Base-by-base conservation (phyloP, 2,888 invertebrate species). In the Priocnemis perturbator region DNA sequence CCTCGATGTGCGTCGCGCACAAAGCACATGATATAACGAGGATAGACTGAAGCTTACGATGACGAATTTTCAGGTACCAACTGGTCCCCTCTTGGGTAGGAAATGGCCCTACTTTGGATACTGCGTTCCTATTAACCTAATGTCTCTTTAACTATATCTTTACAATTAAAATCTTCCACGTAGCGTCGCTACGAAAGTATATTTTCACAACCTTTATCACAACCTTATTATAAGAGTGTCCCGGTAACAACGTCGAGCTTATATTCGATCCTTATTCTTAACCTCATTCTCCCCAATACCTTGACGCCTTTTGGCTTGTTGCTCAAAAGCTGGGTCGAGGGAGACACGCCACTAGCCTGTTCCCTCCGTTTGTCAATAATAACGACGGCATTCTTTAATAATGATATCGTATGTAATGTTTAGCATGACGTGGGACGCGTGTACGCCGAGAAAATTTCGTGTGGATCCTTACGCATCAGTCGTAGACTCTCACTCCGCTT, bases 141-240 rank as follows among this genome's bases (percentile, higher is more conserved):
- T 57, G 68, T 69, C n/a, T n/a, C n/a, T 67, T 64, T 69, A 65
- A 47, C 69, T 63, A 44, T 67, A 70, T 80, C 73, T 69, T 80
- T 77, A 69, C 70, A 78, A 77, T 80, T 85, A 83, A 85, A 84
- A 84, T 85, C 80, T 84, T 80, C 85, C 81, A 74, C 86, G 82
- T 83, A 87, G 86, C 85, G 82, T 83, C 82, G 84, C 86, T 85
- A 87, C 84, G 85, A 86, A 44, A 37, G 20, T 20, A 81, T 81
- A 77, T 85, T 81, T 69, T 89, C 88, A 89, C 89, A 89, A 50
- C 50, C 50, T 11, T 37, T 50, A 50, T 50, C 50, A 50, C 50
- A 50, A 88, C 88, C 88, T 87, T 88, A 86, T 89, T 87, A 85
- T 84, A 87, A 87, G 84, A 85, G 85, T 86, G 86, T 78, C 81